phyloP scores from a whole-genome alignment of 2,797 vertebrate species.

The Amblyopsis hoosieri region DNA sequence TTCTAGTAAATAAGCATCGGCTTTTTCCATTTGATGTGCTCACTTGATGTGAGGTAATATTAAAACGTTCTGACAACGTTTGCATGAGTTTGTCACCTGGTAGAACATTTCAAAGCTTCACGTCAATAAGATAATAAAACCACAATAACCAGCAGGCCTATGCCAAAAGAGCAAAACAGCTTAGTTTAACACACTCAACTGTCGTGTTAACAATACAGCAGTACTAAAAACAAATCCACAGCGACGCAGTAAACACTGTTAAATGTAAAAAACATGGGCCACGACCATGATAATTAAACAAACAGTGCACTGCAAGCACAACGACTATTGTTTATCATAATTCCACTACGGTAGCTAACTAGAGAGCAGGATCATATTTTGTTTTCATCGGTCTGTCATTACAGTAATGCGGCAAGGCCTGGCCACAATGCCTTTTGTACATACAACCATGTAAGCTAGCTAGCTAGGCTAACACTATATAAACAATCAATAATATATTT shows the following conservation, averaged over 20 bases:
- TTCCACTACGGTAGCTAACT: constrained; percentile 36
- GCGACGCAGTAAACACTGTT: constrained; percentile 8
- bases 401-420: constrained; percentile 60
- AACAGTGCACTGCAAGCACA: background rate
- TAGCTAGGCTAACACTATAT: constrained; percentile 39
- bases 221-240: background rate
- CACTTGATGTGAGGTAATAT: constrained; percentile 1
- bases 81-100: constrained; percentile 15
- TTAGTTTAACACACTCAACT: background rate
- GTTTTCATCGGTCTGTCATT: constrained; percentile 63
- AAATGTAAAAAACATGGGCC: constrained; percentile 7
- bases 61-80: constrained; percentile 17
- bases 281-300: constrained; percentile 4
- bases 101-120: constrained; percentile 34
- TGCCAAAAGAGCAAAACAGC: background rate
- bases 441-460: constrained; percentile 53
- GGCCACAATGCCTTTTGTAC: constrained; percentile 46
- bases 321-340: background rate
- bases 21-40: constrained; percentile 22
- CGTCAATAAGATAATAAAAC: background rate
- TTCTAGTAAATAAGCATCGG: constrained; percentile 11
- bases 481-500: background rate
- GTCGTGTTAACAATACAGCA: background rate
- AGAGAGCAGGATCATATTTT: constrained; percentile 61
- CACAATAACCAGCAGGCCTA: background rate